Evolutionary conservation across 2,888 invertebrate genomes (phyloP), one percentile per base, ranked within the genome.

Genomic region (Chloromyia formosa): DNA sequence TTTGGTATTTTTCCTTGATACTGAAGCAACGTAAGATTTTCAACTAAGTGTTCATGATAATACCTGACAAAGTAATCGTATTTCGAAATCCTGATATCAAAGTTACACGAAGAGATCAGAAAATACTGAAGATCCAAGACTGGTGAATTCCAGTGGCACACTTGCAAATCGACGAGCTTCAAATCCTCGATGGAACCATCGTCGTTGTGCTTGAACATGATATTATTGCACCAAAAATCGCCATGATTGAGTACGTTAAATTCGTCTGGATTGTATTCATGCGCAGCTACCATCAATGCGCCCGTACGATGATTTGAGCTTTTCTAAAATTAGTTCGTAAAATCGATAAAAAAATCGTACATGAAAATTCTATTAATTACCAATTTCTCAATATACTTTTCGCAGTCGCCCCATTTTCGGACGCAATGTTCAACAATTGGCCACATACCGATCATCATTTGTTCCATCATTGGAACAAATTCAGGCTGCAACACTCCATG

Each of bases 191-290:
- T 80, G 9, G 82, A 81, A 0, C 80, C 80, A 16, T 74, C 40
- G 16, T 82, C 79, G 20, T 78, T 62, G 74, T 83, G 79, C 45
- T 81, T 79, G 40, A 84, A 83, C 78, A 84, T 81, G 0, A 83
- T 78, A 40, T 83, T 83, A 54, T 83, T 83, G 16, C 81, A 79
- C 83, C 84, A 83, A 68, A 80, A 80, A 60, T 83, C 83, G 0
- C 84, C 84, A 75, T 83, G 83, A 61, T 77, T 83, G 0, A 83
- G 64, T 4, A 82, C 82, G 64, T 81, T 81, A 16, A 84, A 82
- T 1, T 81, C 80, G 1, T 64, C 64, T 0, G 78, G 78, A 76
- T 82, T 77, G 1, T 53, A 0, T 4, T 76, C 74, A 35, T 35
- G 2, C 4, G 75, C 77, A 2, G 69, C 3, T 7, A 35, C 3